These are phyloP conservation scores for Nylanderia fulva DNA, from an alignment of 1,140 invertebrate species.

Conservation along the genomic window DNA sequence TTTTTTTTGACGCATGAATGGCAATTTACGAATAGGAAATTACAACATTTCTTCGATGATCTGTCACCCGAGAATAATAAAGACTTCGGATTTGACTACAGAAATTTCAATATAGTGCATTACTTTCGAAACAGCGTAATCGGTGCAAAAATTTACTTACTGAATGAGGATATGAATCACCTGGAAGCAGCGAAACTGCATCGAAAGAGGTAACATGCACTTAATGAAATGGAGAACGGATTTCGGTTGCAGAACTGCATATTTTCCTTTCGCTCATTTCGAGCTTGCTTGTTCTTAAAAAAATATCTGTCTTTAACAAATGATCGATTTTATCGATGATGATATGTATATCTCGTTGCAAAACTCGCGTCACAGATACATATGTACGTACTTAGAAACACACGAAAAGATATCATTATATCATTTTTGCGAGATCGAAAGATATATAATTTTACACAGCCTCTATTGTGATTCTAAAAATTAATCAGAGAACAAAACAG, in stretches of 20 bases:
- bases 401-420: neutral
- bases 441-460: too few relatives aligned
- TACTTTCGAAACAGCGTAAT: constrained; percentile 84
- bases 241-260: neutral
- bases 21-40: constrained; percentile 93
- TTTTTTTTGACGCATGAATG: constrained; percentile 94
- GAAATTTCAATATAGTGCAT: constrained; percentile 69
- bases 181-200: constrained; percentile 83
- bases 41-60: constrained; percentile 87
- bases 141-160: constrained; percentile 87
- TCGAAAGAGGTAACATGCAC: constrained; percentile 80
- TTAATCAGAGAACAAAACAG: neutral
- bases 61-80: constrained; percentile 89
- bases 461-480: too few relatives aligned
- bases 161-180: constrained; percentile 87
- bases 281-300: neutral
- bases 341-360: too few relatives aligned
- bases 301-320: constrained; percentile 12
- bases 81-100: constrained; percentile 88
- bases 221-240: neutral
- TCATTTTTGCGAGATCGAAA: neutral
- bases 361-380: neutral
- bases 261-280: neutral
- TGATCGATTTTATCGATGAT: neutral
- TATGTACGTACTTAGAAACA: neutral